Conservation (phyloP, 2,888 invertebrate species). For the Euproctis similis region DNA sequence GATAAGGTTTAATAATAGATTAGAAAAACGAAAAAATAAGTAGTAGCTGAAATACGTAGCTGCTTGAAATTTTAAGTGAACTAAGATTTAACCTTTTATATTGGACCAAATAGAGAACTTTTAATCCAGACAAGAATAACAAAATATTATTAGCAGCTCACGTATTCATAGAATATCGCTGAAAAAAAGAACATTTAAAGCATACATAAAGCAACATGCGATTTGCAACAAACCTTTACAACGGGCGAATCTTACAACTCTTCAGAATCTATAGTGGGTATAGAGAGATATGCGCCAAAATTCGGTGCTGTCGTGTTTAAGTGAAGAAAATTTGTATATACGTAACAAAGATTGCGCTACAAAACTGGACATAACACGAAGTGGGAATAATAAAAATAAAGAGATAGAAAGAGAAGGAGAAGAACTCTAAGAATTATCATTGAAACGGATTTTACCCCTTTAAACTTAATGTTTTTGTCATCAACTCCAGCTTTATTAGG, state of each 20-base stretch:
- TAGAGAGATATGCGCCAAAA: conserved; percentile 19
- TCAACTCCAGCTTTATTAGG: conserved; percentile 49
- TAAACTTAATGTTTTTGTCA: conserved; percentile 33
- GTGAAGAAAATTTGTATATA: conserved; percentile 7
- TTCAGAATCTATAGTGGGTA: conserved; percentile 13
- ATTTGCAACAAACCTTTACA: conserved; percentile 32
- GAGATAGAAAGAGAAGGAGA: conserved; percentile 24
- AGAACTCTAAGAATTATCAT: conserved; percentile 30
- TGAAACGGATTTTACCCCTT: conserved; percentile 56
- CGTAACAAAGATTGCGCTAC: conserved; percentile 20
- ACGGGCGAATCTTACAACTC: conserved; percentile 21
- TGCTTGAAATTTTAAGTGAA: no score
- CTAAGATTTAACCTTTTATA: no score
- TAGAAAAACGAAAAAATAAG: no score
- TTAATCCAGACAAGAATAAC: no score
- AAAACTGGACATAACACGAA: conserved; percentile 22
- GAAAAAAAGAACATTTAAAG: conserved; percentile 25
- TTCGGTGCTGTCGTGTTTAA: conserved; percentile 21
- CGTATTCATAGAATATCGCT: conserved; percentile 10
- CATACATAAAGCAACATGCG: conserved; percentile 50
- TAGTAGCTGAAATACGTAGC: no score
- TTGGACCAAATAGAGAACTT: no score
- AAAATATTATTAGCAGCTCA: not conserved
- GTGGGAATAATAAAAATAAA: conserved; percentile 21
- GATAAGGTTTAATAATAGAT: no score